Percentiles rank a stretch among this genome's conserved stretches.
Conservation (phyloP, 1,140 invertebrate genomes). For the Leptopilina clavipes region DNA sequence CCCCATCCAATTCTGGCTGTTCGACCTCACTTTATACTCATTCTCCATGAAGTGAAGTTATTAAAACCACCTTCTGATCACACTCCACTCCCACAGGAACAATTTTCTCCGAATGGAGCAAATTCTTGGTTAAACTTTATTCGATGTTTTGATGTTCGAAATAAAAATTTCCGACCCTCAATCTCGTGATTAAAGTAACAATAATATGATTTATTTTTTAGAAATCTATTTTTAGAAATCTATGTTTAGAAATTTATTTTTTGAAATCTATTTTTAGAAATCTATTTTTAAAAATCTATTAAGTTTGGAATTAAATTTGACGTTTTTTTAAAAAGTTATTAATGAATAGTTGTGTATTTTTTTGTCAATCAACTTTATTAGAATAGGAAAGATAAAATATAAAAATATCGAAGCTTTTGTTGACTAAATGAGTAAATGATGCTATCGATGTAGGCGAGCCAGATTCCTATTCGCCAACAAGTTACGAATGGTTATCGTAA, state of each 20-base stretch:
- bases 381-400: too few species aligned
- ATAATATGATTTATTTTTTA: too few species aligned
- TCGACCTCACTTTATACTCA: background rate
- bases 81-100: background rate
- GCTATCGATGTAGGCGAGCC: conserved; percentile 39
- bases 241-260: too few species aligned
- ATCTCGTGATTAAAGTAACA: too few species aligned
- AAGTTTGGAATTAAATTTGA: too few species aligned
- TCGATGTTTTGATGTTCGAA: background rate
- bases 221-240: too few species aligned
- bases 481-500: conserved; percentile 49
- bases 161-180: background rate
- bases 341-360: too few species aligned
- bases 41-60: background rate
- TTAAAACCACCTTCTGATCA: background rate
- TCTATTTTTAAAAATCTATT: too few species aligned
- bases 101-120: background rate
- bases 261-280: too few species aligned
- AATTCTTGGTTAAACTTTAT: background rate
- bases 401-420: background rate
- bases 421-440: conserved; percentile 5
- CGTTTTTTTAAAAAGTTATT: too few species aligned
- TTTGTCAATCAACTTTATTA: too few species aligned
- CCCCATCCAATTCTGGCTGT: background rate
- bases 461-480: conserved; percentile 51